Percentiles rank a stretch among this genome's conserved stretches.
These are phyloP conservation scores for Melinaea marsaeus DNA, from an alignment of 2,888 invertebrate genomes.

Conservation along the genomic window DNA sequence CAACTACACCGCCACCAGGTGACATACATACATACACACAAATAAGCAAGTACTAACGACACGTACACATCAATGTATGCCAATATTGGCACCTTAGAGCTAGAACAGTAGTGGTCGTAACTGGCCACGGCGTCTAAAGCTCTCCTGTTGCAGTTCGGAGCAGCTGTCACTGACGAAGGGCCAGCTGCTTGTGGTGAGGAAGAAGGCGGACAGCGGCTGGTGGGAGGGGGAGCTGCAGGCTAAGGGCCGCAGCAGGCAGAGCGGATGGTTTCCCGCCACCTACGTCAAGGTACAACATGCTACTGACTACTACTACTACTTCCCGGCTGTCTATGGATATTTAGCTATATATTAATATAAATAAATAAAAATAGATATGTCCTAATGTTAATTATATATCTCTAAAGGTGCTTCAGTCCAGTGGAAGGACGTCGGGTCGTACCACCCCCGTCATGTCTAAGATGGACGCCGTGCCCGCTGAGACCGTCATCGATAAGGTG, in stretches of 20 bases:
- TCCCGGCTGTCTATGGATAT: too few species aligned
- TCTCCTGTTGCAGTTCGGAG: conserved; percentile 81
- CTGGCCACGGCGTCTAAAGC: not conserved
- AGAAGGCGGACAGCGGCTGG: conserved; percentile 98
- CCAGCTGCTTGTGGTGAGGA: conserved; percentile 96
- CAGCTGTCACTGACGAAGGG: conserved; percentile 94
- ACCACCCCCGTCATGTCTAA: conserved; percentile 86
- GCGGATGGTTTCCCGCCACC: conserved; percentile 99
- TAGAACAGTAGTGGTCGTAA: not conserved
- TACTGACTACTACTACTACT: too few species aligned
- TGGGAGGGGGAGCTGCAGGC: conserved; percentile 99
- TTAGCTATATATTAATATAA: too few species aligned
- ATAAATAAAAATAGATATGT: too few species aligned
- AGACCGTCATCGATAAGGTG: conserved; percentile 74
- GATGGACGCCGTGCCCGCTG: conserved; percentile 75
- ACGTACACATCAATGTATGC: too few species aligned
- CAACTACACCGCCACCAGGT: conserved; percentile 90
- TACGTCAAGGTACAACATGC: conserved; percentile 86
- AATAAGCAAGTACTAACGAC: too few species aligned
- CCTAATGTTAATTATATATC: not conserved
- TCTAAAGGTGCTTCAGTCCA: conserved; percentile 76
- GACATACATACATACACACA: not conserved
- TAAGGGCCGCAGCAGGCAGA: conserved; percentile 91
- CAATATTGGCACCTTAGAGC: not conserved
- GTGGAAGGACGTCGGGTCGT: conserved; percentile 83